Evolutionary conservation across 2,888 invertebrate species (phyloP).

Genomic region (Dromius quadrimaculatus): DNA sequence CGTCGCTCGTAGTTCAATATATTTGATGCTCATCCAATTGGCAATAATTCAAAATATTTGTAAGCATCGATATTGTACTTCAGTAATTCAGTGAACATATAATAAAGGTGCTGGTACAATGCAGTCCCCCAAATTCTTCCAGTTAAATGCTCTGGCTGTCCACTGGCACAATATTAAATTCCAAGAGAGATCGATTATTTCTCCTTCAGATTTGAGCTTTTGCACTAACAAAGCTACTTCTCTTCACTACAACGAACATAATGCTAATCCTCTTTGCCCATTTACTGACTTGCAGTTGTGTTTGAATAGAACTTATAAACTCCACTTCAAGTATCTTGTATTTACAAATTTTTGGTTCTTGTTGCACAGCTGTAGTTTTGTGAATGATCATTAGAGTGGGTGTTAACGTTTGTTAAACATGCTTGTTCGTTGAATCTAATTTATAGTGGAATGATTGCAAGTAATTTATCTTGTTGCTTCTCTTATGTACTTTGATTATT

Average conservation of each 20-base stretch:
- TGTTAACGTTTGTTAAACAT: conserved; percentile 25
- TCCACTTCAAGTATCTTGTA: conserved; percentile 17
- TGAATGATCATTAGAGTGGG: neutral
- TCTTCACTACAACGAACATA: neutral
- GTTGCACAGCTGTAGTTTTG: conserved; percentile 10
- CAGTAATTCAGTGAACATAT: conserved; percentile 32
- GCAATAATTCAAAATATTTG: no score
- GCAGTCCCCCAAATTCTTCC: conserved; percentile 4
- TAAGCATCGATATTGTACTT: neutral
- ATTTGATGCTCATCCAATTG: no score
- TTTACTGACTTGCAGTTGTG: conserved; percentile 18
- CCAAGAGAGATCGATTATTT: conserved; percentile 19
- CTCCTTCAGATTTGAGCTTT: conserved; percentile 9
- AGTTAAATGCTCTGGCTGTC: neutral
- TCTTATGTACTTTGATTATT: neutral
- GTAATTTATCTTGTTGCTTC: neutral
- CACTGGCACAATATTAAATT: conserved; percentile 25
- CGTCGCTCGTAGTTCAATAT: no score
- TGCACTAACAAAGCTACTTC: conserved; percentile 22
- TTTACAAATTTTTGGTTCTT: conserved; percentile 8
- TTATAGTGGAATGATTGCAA: neutral
- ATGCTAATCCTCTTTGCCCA: conserved; percentile 32
- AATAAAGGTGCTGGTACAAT: conserved; percentile 22
- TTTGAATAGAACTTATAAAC: conserved; percentile 17
- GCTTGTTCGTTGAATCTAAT: conserved; percentile 2